phyloP scores from a whole-genome alignment of 2,888 invertebrate species.

The Harmothoe impar region DNA sequence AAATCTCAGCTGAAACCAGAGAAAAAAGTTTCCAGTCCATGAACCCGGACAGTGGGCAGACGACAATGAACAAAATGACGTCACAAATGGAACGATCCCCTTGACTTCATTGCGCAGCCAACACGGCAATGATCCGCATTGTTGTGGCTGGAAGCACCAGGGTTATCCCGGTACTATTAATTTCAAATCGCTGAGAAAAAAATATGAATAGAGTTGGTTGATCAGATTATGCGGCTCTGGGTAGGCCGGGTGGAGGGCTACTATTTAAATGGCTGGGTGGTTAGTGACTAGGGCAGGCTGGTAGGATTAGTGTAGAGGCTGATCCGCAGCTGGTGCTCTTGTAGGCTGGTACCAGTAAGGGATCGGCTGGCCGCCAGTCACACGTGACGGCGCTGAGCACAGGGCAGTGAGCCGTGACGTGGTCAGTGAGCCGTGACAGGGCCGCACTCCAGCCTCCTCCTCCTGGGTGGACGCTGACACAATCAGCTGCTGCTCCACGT shows the following conservation, averaged over 20 bases:
- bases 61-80: slow-evolving; percentile 10
- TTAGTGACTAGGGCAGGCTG: neutral
- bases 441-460: neutral
- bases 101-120: neutral
- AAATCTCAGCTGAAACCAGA: neutral
- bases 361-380: neutral
- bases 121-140: neutral
- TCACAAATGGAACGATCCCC: neutral
- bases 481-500: too few species aligned
- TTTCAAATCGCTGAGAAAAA: neutral
- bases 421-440: neutral
- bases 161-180: neutral
- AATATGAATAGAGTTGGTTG: neutral
- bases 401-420: neutral
- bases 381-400: neutral
- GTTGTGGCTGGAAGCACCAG: neutral
- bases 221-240: neutral
- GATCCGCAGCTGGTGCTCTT: neutral
- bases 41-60: neutral
- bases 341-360: neutral
- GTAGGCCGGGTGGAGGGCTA: neutral
- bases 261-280: neutral
- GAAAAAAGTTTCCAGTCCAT: neutral
- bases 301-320: neutral
- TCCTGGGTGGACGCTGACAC: too few species aligned